Base-by-base conservation (phyloP, 2,888 invertebrate species). In the Volucella bombylans region DNA sequence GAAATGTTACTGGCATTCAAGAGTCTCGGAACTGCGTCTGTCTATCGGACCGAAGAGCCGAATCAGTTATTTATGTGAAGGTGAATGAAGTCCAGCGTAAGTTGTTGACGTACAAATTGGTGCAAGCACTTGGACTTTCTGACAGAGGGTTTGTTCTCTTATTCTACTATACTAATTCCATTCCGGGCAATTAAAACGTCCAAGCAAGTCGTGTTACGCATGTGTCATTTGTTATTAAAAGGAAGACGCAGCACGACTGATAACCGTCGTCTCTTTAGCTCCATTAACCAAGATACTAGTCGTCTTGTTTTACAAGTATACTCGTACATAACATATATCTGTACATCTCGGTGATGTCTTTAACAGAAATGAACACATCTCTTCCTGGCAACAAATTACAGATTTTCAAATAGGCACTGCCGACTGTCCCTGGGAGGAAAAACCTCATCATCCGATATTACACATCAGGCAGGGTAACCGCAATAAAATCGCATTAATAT, bases 11-110 rank as follows among this genome's bases (percentile, higher is more conserved):
- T 74, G 73, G 69, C 65, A 74, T 64, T 39, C 52, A 61, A 57
- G 55, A 79, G 31, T 31, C 31, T 31, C 31, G 82, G 82, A 82
- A 82, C 39, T 73, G 67, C 61, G 82, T 73, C 62, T 65, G 4
- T 31, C 31, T 79, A 69, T 59, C 61, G 45, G 59, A 74, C 71
- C 47, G 73, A 67, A 62, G 67, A 72, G 72, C 78, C 49, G 71
- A 79, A 74, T 79, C 68, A 64, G 74, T 83, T 69, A 83, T 83
- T 83, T 83, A 83, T 79, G 83, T 54, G 83, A 79, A 79, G 79
- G 68, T 74, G 74, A 74, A 79, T 79, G 59, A 59, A 83, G 69
- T 74, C 79, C 14, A 74, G 59, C 65, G 68, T 79, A 54, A 83
- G 74, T 83, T 73, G 79, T 79, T 69, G 79, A 83, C 65, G 74